Conservation (phyloP, 2,797 vertebrate species). For the Cichlasoma orientale region DNA sequence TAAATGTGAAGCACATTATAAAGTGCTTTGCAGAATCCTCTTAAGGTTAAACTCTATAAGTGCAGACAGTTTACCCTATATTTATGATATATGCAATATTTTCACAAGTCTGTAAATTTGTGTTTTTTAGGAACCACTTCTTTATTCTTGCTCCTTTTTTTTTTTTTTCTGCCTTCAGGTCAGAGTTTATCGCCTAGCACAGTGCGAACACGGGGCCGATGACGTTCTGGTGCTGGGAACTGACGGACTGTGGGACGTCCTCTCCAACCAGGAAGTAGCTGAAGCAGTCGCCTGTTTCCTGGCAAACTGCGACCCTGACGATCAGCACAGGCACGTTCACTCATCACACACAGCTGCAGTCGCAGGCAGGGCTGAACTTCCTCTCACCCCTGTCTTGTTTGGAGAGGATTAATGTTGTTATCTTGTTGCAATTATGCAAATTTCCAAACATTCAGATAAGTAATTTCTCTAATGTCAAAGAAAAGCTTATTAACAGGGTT, state of each 20-base stretch:
- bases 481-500: slow-evolving; percentile 4
- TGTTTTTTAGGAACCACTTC: neutral
- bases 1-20: neutral
- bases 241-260: slow-evolving; percentile 97
- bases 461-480: slow-evolving; percentile 23
- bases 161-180: slow-evolving; percentile 78
- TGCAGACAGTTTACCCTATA: neutral
- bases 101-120: neutral
- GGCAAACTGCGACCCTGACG: slow-evolving; percentile 95
- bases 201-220: slow-evolving; percentile 88
- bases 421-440: slow-evolving; percentile 51
- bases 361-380: slow-evolving; percentile 51
- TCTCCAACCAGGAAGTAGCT: slow-evolving; percentile 94
- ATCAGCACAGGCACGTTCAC: slow-evolving; percentile 90
- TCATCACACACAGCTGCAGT: slow-evolving; percentile 36
- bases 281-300: slow-evolving; percentile 93
- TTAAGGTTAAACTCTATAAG: neutral
- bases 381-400: slow-evolving; percentile 44
- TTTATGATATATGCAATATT: neutral
- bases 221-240: slow-evolving; percentile 94
- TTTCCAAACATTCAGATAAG: slow-evolving; percentile 49
- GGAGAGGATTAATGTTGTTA: slow-evolving; percentile 17
- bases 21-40: neutral
- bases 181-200: slow-evolving; percentile 87
- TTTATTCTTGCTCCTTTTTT: neutral